phyloP scores from a whole-genome alignment of 2,888 invertebrate genomes.

The Drosophila ezoana region DNA sequence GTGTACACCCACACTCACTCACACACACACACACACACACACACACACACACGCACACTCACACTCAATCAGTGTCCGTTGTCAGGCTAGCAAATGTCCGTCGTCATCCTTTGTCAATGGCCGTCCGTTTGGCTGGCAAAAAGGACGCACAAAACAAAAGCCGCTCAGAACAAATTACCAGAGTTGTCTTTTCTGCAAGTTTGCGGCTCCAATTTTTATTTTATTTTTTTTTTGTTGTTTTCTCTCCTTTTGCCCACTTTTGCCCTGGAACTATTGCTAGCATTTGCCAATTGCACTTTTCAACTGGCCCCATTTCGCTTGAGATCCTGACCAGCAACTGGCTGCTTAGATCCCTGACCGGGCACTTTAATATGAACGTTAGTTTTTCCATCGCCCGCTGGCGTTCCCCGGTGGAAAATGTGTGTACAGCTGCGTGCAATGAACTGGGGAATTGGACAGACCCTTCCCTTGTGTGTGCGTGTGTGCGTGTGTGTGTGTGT shows the following conservation, averaged over 20 bases:
- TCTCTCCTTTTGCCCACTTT: slow-evolving; percentile 32
- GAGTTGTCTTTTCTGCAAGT: slow-evolving; percentile 72
- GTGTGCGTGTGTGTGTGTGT: background rate
- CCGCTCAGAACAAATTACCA: slow-evolving; percentile 77
- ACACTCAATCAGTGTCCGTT: slow-evolving; percentile 61
- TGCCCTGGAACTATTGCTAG: slow-evolving; percentile 23
- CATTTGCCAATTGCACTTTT: slow-evolving; percentile 71
- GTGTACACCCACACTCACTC: slow-evolving; percentile 8
- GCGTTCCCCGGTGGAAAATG: slow-evolving; percentile 60
- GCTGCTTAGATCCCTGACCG: slow-evolving; percentile 15
- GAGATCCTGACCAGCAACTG: slow-evolving; percentile 33
- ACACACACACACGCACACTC: background rate
- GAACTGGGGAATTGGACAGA: slow-evolving; percentile 46
- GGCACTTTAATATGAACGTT: slow-evolving; percentile 47
- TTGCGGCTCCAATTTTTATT: slow-evolving; percentile 24
- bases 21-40: slow-evolving; percentile 26
- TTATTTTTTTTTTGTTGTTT: slow-evolving; percentile 3
- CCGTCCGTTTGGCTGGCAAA: slow-evolving; percentile 34
- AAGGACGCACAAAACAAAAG: slow-evolving; percentile 75
- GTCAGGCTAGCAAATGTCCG: slow-evolving; percentile 50
- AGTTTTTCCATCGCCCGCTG: slow-evolving; percentile 24
- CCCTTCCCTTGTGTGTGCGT: background rate
- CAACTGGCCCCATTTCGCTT: slow-evolving; percentile 69
- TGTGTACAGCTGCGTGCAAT: slow-evolving; percentile 73
- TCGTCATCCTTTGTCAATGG: slow-evolving; percentile 58